A percentile compares a stretch with the other conserved stretches of the same genome.
Conservation (phyloP, 2,797 vertebrate species). For the Phyllotis vaccarum region DNA sequence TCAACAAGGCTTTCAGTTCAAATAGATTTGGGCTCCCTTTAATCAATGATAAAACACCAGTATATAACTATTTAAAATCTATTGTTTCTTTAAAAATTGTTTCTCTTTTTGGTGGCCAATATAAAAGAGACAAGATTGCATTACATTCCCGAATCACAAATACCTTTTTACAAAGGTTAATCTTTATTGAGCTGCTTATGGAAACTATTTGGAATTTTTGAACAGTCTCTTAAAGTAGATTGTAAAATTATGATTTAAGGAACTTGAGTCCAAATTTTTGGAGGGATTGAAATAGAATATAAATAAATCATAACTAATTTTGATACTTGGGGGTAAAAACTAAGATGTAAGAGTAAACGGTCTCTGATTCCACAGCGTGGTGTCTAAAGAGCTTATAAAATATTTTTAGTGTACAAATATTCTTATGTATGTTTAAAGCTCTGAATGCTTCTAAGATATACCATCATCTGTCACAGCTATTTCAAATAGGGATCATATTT, state of each 20-base stretch:
- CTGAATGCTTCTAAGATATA: slow-evolving; percentile 65
- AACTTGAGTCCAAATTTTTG: slow-evolving; percentile 64
- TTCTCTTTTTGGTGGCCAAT: slow-evolving; percentile 23
- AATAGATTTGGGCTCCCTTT: slow-evolving; percentile 33
- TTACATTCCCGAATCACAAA: slow-evolving; percentile 57
- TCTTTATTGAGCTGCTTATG: slow-evolving; percentile 66
- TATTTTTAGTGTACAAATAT: slow-evolving; percentile 74
- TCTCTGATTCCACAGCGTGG: slow-evolving; percentile 67
- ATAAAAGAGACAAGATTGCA: slow-evolving; percentile 56
- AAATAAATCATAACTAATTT: slow-evolving; percentile 78
- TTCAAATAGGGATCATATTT: slow-evolving; percentile 68
- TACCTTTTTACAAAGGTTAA: slow-evolving; percentile 61
- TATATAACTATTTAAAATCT: slow-evolving; percentile 58
- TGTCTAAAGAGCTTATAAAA: slow-evolving; percentile 75
- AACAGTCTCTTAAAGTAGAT: slow-evolving; percentile 67
- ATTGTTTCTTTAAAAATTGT: slow-evolving; percentile 62
- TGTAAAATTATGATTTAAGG: slow-evolving; percentile 72
- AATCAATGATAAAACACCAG: slow-evolving; percentile 6
- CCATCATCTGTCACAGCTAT: slow-evolving; percentile 71
- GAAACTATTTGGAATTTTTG: slow-evolving; percentile 71
- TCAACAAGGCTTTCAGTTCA: slow-evolving; percentile 39
- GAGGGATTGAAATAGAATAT: slow-evolving; percentile 52
- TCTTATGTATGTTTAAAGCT: slow-evolving; percentile 71
- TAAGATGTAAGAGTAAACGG: slow-evolving; percentile 73
- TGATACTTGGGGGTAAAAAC: slow-evolving; percentile 63